Base-by-base conservation (phyloP, 2,888 invertebrate species). In the Sympetrum striolatum region DNA sequence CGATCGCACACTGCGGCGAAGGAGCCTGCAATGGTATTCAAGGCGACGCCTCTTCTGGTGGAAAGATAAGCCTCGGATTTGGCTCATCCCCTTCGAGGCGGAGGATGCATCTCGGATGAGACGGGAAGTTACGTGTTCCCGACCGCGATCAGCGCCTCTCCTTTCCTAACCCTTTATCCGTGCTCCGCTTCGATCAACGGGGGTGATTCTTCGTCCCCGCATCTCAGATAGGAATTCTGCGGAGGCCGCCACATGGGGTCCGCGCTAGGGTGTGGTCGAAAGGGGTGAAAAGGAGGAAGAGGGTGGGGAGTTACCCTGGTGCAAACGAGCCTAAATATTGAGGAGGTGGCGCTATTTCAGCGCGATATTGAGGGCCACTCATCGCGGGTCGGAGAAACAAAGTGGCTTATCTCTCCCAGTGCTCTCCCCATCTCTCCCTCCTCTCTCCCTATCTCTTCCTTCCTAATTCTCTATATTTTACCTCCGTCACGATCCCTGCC, bases 351-450 rank as follows among this genome's bases (percentile, higher is more conserved):
- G 60, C 60, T 60, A 86, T 86, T 86, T 86, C 64, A 60, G 31
- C 86, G 60, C 37, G 39, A 86, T 58, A 86, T 86, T 64, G 60
- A 86, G 86, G 37, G 60, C 58, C 86, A 60, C 86, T 86, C 86
- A 86, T 37, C 86, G 86, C 86, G 35, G 53, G 15, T 31, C 35
- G 48, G 86, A 86, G 86, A 86, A 86, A 86, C 86, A 86, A 86
- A 86, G 86, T 86, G 18, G 48, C 53, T 60, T n/a, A 44, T n/a
- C 35, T 64, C 64, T 25, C n/a, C 25, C 73, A n/a, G n/a, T 86
- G 18, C 53, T 44, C 82, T 58, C 48, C 53, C 86, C 37, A 44
- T n/a, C 35, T 64, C 64, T 25, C n/a, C 25, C 73, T 25, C 14
- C 64, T 64, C 44, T 44, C 44, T 44, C 86, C 15, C n/a, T n/a